Evolutionary conservation across 2,888 invertebrate species (phyloP).

Genomic region (Gonocerus acuteangulatus): DNA sequence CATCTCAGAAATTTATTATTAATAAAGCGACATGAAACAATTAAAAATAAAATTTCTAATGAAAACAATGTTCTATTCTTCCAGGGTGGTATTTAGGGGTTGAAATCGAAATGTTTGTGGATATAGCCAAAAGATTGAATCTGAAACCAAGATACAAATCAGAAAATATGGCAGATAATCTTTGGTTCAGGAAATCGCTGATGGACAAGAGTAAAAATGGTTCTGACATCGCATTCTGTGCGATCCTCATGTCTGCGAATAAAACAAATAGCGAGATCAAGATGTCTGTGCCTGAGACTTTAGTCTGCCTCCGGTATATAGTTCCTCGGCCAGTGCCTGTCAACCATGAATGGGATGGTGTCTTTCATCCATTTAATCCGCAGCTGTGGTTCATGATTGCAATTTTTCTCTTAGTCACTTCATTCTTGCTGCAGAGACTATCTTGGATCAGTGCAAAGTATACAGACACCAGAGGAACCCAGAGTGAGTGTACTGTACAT

Average conservation of each 20-base stretch:
- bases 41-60: too few species aligned
- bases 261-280: background rate
- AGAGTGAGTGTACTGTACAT: background rate
- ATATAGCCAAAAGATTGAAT: constrained; percentile 1
- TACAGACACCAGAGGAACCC: background rate
- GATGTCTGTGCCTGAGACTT: background rate
- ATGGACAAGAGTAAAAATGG: background rate
- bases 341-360: constrained; percentile 27
- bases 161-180: background rate
- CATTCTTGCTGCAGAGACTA: constrained; percentile 26
- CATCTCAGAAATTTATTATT: too few species aligned
- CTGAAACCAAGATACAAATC: background rate
- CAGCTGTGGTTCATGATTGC: constrained; percentile 20
- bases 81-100: background rate
- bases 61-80: too few species aligned
- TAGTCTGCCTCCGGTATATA: constrained; percentile 1
- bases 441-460: constrained; percentile 7
- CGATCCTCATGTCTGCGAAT: constrained; percentile 17
- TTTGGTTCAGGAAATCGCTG: constrained; percentile 22
- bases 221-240: constrained; percentile 28
- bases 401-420: background rate
- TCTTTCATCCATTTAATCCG: constrained; percentile 21
- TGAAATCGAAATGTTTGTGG: constrained; percentile 5
- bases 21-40: too few species aligned
- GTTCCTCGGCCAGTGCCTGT: background rate